A percentile compares a stretch with the other conserved stretches of the same genome.
These are phyloP conservation scores for Scaptomyza polygonia DNA, from an alignment of 2,888 invertebrate species.

Conservation along the genomic window DNA sequence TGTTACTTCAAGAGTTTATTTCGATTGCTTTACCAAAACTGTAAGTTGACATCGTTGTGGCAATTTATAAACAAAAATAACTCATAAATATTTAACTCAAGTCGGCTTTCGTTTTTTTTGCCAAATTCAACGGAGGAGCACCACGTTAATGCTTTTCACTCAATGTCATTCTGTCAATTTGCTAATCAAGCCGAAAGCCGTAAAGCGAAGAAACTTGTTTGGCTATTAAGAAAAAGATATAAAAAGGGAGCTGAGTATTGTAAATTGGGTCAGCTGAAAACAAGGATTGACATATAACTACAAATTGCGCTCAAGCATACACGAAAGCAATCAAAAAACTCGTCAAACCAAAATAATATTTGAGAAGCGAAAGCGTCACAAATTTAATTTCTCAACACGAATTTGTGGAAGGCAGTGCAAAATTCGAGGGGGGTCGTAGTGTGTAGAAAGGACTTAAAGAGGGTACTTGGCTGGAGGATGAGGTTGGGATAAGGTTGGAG, in stretches of 20 bases:
- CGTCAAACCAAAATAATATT: slow-evolving; percentile 58
- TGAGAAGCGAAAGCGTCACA: slow-evolving; percentile 73
- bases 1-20: too few species aligned
- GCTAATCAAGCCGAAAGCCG: slow-evolving; percentile 60
- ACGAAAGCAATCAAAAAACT: slow-evolving; percentile 68
- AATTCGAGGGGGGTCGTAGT: not conserved
- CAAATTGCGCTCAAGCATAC: slow-evolving; percentile 58
- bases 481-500: slow-evolving; percentile 4
- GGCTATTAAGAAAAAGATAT: not conserved
- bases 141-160: slow-evolving; percentile 46
- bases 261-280: slow-evolving; percentile 61
- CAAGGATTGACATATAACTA: slow-evolving; percentile 61
- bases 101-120: not conserved
- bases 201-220: slow-evolving; percentile 55
- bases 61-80: not conserved
- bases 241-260: slow-evolving; percentile 3
- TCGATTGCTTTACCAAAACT: too few species aligned
- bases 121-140: not conserved
- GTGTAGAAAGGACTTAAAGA: slow-evolving; percentile 32
- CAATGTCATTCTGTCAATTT: slow-evolving; percentile 65
- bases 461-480: not conserved
- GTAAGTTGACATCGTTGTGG: slow-evolving; percentile 12
- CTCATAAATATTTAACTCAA: slow-evolving; percentile 3
- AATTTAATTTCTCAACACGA: slow-evolving; percentile 66
- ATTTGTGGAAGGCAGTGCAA: slow-evolving; percentile 51